Evolutionary conservation across 2,113 vertebrate species (phyloP).

Genomic region (Herpailurus yagouaroundi): DNA sequence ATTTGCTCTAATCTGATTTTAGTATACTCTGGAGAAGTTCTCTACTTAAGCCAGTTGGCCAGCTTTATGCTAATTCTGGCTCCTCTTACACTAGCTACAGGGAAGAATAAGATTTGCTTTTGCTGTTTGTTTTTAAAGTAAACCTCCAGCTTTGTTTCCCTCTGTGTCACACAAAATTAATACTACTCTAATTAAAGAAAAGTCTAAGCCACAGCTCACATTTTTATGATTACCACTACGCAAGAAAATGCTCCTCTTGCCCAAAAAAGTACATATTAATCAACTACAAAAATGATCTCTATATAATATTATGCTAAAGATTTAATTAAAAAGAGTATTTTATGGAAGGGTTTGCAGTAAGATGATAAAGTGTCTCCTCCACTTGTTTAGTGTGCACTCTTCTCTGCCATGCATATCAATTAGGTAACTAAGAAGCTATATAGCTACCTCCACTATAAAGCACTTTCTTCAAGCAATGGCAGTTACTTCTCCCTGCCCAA

Average conservation of each 20-base stretch:
- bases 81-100: neutral
- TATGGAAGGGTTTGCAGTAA: neutral
- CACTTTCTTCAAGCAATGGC: neutral
- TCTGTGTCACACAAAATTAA: neutral
- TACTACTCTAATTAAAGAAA: neutral
- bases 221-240: neutral
- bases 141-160: neutral
- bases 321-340: neutral
- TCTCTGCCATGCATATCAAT: neutral
- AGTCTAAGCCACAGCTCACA: neutral
- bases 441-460: neutral
- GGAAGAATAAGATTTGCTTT: neutral
- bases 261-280: neutral
- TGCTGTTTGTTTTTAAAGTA: neutral
- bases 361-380: neutral
- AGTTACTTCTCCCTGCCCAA: neutral
- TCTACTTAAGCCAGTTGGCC: neutral
- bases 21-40: neutral
- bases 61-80: neutral
- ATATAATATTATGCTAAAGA: neutral
- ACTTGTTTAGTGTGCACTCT: neutral
- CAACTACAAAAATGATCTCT: neutral
- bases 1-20: neutral
- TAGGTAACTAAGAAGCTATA: neutral
- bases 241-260: neutral